Percentiles rank a stretch among this genome's conserved stretches.
phyloP scores from a whole-genome alignment of 2,113 vertebrate species.

The Panthera tigris region DNA sequence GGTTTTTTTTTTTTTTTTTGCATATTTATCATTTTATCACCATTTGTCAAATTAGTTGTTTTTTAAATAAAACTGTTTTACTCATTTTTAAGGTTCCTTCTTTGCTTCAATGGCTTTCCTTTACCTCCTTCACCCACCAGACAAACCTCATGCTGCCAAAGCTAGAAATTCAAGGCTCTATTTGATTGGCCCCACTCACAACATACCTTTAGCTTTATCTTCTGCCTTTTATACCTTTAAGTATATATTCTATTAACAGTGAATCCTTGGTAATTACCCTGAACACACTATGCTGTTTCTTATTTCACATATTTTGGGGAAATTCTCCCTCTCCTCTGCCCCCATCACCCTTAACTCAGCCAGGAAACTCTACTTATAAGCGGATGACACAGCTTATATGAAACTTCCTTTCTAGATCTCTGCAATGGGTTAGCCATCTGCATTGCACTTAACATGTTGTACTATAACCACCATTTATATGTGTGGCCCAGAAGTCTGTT shows the following conservation, averaged over 20 bases:
- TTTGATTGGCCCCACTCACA: not conserved
- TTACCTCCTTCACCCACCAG: not conserved
- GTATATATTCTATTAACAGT: not conserved
- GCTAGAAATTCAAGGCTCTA: not conserved
- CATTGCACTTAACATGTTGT: not conserved
- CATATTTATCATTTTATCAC: not conserved
- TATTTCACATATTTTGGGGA: not conserved
- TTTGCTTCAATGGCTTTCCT: not conserved
- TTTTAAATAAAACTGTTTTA: not conserved
- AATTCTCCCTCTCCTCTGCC: not conserved
- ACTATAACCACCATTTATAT: not conserved
- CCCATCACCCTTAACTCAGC: not conserved
- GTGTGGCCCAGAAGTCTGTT: not conserved
- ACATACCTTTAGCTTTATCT: not conserved
- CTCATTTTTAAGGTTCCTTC: not conserved
- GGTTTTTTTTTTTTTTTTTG: not conserved
- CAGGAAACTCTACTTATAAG: not conserved
- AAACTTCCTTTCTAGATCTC: not conserved
- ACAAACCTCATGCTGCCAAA: too few relatives aligned
- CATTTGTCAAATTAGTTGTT: not conserved
- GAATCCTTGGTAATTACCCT: not conserved
- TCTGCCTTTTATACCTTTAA: not conserved
- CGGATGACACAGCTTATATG: not conserved
- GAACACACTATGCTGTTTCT: not conserved
- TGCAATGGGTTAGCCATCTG: not conserved